Evolutionary conservation across 2,888 invertebrate genomes (phyloP).

Genomic region (Melieria crassipennis): DNA sequence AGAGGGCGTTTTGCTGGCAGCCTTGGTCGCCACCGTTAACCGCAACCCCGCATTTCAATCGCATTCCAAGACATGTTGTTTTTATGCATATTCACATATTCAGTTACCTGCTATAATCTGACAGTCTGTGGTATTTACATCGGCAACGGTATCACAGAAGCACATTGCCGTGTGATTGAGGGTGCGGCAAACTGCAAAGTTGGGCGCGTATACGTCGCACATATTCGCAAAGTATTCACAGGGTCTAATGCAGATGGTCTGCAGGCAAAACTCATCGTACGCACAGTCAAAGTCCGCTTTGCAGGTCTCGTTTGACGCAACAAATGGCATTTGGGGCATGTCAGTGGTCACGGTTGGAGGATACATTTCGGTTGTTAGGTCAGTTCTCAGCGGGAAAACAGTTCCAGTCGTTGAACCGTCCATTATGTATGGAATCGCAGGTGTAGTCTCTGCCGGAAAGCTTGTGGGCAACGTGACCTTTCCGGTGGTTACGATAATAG

Average conservation of each 20-base stretch:
- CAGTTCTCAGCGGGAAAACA: not conserved
- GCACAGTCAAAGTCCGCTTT: slow-evolving; percentile 61
- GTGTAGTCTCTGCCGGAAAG: not conserved
- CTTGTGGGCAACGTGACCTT: no score
- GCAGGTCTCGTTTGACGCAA: slow-evolving; percentile 7
- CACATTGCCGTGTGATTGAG: slow-evolving; percentile 69
- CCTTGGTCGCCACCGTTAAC: slow-evolving; percentile 14
- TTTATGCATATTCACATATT: slow-evolving; percentile 14
- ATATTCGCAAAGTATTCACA: slow-evolving; percentile 65
- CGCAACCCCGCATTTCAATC: slow-evolving; percentile 34
- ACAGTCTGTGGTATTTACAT: slow-evolving; percentile 68
- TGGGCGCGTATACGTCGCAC: slow-evolving; percentile 63
- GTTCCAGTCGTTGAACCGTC: not conserved
- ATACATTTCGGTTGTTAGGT: not conserved
- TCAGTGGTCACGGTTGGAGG: not conserved
- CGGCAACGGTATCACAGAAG: slow-evolving; percentile 67
- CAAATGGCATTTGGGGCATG: not conserved
- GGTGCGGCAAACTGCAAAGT: slow-evolving; percentile 67
- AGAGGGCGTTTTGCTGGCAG: slow-evolving; percentile 6
- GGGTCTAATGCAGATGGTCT: slow-evolving; percentile 68
- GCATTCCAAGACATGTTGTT: slow-evolving; percentile 34
- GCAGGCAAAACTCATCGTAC: slow-evolving; percentile 67
- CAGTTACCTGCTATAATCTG: slow-evolving; percentile 72
- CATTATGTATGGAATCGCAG: not conserved
- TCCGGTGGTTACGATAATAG: no score